phyloP scores from a whole-genome alignment of 1,140 invertebrate species.

The Idris sp. region DNA sequence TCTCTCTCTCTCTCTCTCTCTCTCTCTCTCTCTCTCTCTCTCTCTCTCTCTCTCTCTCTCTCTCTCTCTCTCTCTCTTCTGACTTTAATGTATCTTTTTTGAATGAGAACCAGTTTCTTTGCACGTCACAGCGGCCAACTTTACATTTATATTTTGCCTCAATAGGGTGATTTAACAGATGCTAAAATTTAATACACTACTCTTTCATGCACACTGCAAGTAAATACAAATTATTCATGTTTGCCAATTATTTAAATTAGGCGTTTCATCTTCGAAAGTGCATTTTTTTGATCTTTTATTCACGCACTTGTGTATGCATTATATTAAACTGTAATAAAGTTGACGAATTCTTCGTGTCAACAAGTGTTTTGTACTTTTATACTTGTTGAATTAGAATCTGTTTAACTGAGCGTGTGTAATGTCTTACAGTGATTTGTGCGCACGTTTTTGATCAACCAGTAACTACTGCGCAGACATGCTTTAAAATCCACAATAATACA shows the following conservation, averaged over 20 bases:
- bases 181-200: constrained; percentile 50
- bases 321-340: constrained; percentile 2
- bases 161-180: constrained; percentile 52
- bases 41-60: no score
- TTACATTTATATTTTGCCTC: constrained; percentile 46
- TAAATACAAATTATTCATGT: constrained; percentile 40
- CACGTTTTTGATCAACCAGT: no score
- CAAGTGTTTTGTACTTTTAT: no score
- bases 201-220: constrained; percentile 24
- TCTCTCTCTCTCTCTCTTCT: constrained; percentile 37
- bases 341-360: background rate
- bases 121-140: constrained; percentile 37
- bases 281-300: constrained; percentile 16
- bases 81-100: constrained; percentile 36
- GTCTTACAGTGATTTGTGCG: no score
- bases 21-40: no score
- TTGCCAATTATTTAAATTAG: constrained; percentile 46
- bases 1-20: no score
- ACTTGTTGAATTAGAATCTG: no score
- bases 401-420: no score
- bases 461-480: no score
- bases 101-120: constrained; percentile 69
- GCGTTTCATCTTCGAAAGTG: constrained; percentile 15
- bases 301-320: constrained; percentile 10
- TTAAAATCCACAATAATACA: no score